Percentiles rank a stretch among this genome's conserved stretches.
phyloP scores from a whole-genome alignment of 2,797 vertebrate species.

The Myotis pilosus region DNA sequence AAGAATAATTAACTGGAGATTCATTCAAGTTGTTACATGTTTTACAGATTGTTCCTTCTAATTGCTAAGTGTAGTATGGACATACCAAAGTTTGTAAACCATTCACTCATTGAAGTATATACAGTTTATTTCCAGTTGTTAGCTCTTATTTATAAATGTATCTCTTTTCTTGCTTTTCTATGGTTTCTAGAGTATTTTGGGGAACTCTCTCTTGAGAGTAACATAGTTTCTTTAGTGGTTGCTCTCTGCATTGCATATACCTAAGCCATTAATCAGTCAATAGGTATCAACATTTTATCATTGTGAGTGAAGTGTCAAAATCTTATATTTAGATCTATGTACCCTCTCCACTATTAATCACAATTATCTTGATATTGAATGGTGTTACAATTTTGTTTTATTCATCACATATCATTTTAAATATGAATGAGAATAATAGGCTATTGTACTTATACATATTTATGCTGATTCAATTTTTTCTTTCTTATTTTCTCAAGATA shows the following conservation, averaged over 20 bases:
- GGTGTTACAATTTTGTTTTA: neutral
- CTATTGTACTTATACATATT: neutral
- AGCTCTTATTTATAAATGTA: neutral
- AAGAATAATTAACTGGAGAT: neutral
- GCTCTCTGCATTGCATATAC: neutral
- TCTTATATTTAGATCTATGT: neutral
- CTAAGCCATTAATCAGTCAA: neutral
- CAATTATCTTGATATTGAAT: neutral
- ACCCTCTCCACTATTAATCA: neutral
- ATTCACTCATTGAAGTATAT: neutral
- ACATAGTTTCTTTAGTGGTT: neutral
- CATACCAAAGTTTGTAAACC: neutral
- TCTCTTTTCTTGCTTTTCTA: neutral
- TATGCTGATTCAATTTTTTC: neutral
- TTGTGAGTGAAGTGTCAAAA: neutral
- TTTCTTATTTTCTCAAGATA: neutral
- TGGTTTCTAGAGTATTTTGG: neutral
- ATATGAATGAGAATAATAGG: neutral
- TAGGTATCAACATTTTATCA: neutral
- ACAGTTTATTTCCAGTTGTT: neutral
- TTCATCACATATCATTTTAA: neutral
- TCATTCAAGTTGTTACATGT: neutral
- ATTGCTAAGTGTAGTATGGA: neutral
- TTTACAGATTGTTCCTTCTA: neutral
- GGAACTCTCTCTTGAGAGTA: neutral